Base-by-base conservation (phyloP, 1,140 invertebrate genomes). In the Eriosoma lanigerum region DNA sequence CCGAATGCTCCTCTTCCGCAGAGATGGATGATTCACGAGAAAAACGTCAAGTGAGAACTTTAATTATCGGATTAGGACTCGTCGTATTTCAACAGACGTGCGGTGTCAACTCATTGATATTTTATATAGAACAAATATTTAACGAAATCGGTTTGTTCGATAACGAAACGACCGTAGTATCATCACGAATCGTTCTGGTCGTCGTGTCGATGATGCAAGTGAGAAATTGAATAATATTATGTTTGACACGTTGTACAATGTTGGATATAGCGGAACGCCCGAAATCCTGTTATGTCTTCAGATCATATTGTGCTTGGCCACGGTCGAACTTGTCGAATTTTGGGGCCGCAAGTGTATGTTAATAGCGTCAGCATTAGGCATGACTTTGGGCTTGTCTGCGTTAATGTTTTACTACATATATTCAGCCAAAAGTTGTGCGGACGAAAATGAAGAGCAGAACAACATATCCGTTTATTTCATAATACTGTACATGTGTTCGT, bases 301-400 rank as follows among this genome's bases (percentile, higher is more conserved):
- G 64, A 10, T 68, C n/a, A 17, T 68, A 13, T 26, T 68, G 38
- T 68, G 64, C 8, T 46, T 48, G 21, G 15, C 13, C 44, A 29
- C 21, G 5, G 38, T 68, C 44, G 44, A 68, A 19, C n/a, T 68
- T 0, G 38, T 68, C 1, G 64, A 68, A 13, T 19, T 48, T 21
- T 21, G 24, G 44, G 64, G 64, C 13, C 64, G 64, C 3, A 68
- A 68, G 44, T 68, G 24, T 12, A 68, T 68, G 64, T 48, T 68
- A n/a, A 68, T 48, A 6, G 12, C 13, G 19, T 68, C 64, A 1
- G 64, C 38, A 2, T 8, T 68, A 5, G 21, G n/a, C 6, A 68
- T 68, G 64, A n/a, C n/a, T 24, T 8, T 46, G 2, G 15, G 64
- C 15, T 15, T 68, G 44, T n/a, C 15, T 1, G 21, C n/a, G 12